Evolutionary conservation across 2,888 invertebrate genomes (phyloP), one percentile per base, ranked within the genome.

Genomic region (Macrophya alboannulata): DNA sequence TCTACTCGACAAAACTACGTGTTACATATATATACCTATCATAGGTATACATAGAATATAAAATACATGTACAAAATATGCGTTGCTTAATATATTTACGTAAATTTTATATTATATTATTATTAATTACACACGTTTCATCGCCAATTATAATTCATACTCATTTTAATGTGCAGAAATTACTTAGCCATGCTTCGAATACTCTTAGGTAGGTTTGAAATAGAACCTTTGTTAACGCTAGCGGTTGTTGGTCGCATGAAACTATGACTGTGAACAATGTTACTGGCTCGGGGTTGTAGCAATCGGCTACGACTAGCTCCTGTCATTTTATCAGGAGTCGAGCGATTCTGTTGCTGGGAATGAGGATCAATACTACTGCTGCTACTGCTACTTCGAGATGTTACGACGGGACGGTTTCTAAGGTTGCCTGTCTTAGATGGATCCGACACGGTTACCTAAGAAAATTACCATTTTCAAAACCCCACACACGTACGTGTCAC

Each of bases 171-270:
- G n/a, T 76, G 59, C 25, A 15, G 3, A 21, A 79, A 40, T 51
- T 62, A 81, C 15, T 81, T 81, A 43, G 43, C 62, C 88, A 91
- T 89, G 84, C 90, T 90, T 87, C 93, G 93, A 76, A 93, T 91
- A 86, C 92, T 92, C 84, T 91, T 93, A 10, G 93, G 92, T 71
- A 93, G 90, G 86, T 92, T 93, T 45, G 92, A 89, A 82, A 91
- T 91, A 37, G 93, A 94, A 88, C 95, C 96, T 92, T 97, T 97
- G 82, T 97, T 97, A 48, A 96, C 95, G 88, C 98, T 98, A 12
- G 98, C 96, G 43, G 98, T 96, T 0, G 98, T 98, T 0, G 98
- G 98, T 90, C 97, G 95, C 98, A 98, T 98, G 92, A 98, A 98
- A 86, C 97, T 93, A 86, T 93, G 93, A 76, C 88, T 90, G 31